These are phyloP conservation scores for Benitochromis conjunctus DNA, from an alignment of 2,113 vertebrate species.

Conservation along the genomic window DNA sequence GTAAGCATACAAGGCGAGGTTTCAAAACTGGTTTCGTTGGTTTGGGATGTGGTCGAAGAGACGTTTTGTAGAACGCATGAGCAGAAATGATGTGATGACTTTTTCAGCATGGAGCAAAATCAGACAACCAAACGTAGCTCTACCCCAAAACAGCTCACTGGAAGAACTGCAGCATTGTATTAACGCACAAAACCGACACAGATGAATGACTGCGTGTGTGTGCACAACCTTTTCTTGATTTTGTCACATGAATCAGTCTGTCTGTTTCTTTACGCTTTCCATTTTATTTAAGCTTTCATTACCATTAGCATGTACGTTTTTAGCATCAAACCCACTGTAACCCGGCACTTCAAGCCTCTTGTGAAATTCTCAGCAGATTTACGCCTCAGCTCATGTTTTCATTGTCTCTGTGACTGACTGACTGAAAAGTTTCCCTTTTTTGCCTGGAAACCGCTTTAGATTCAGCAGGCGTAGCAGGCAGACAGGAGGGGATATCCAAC, in stretches of 20 bases:
- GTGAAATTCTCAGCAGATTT: background rate
- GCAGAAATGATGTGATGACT: background rate
- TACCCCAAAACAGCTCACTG: background rate
- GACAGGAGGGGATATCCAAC: slow-evolving; percentile 14
- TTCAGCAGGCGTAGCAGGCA: background rate
- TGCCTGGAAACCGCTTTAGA: slow-evolving; percentile 9
- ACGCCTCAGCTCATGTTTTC: background rate
- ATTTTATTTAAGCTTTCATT: background rate
- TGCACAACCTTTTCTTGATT: background rate
- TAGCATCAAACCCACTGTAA: background rate
- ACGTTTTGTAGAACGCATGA: background rate
- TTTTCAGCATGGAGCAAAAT: background rate
- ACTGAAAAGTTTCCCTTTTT: background rate
- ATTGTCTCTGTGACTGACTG: background rate
- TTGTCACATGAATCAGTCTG: background rate
- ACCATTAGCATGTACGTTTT: background rate
- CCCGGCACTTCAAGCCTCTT: background rate
- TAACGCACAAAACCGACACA: background rate
- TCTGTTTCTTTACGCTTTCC: background rate
- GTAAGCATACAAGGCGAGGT: background rate
- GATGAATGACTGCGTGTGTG: background rate
- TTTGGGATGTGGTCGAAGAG: background rate
- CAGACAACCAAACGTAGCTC: background rate
- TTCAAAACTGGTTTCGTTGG: background rate
- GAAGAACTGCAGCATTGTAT: background rate